phyloP scores from a whole-genome alignment of 2,113 vertebrate species.

The Arizona elegans region DNA sequence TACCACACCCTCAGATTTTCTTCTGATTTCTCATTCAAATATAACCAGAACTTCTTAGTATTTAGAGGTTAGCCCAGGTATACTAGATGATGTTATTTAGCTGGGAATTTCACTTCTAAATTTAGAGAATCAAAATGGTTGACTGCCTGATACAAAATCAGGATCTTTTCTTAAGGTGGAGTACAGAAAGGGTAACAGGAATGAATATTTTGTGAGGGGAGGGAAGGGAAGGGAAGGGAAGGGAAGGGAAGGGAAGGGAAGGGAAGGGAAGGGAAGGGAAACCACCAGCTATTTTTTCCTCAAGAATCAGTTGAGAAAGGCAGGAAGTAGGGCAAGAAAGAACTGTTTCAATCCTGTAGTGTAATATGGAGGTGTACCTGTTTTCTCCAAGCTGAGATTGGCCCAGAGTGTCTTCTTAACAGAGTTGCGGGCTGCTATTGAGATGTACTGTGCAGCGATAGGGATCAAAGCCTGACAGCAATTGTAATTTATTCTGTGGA shows the following conservation, averaged over 20 bases:
- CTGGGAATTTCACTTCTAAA: background rate
- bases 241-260: too few relatives aligned
- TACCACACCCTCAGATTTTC: background rate
- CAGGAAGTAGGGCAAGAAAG: background rate
- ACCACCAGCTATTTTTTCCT: background rate
- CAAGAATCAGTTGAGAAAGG: background rate
- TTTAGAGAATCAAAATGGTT: background rate
- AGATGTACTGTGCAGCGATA: background rate
- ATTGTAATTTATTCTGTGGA: background rate
- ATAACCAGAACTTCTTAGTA: background rate
- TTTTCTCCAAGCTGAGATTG: conserved; percentile 48
- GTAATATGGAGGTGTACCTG: conserved; percentile 42
- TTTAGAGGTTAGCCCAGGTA: background rate
- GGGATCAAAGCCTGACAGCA: conserved; percentile 43
- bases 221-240: too few relatives aligned
- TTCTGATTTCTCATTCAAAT: background rate
- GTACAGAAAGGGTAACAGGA: background rate
- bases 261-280: background rate
- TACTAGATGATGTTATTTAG: background rate
- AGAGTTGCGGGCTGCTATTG: conserved; percentile 5
- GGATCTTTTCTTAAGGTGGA: background rate
- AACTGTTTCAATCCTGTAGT: background rate
- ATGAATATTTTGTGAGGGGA: background rate
- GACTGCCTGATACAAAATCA: background rate
- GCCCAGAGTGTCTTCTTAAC: background rate